Percentiles rank a stretch among this genome's conserved stretches.
phyloP scores from a whole-genome alignment of 1,140 invertebrate species.

The Wasmannia auropunctata region DNA sequence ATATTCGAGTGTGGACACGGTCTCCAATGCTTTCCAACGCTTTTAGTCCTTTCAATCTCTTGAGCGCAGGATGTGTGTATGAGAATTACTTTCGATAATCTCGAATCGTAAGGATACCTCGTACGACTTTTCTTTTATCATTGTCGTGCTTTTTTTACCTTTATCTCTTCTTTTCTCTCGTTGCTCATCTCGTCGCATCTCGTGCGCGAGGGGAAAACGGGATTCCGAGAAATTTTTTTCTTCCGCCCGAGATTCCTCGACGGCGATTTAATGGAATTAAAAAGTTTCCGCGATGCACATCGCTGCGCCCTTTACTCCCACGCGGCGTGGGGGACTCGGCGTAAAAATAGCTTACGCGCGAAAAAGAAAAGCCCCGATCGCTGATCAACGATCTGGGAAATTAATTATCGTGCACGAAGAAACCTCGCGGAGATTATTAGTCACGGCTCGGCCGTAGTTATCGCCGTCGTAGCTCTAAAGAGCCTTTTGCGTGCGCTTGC shows the following conservation, averaged over 20 bases:
- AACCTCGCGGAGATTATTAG: conserved; percentile 70
- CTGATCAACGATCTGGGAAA: conserved; percentile 72
- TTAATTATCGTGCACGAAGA: conserved; percentile 72
- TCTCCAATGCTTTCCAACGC: background rate
- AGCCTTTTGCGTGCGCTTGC: conserved; percentile 56
- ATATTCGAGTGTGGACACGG: conserved; percentile 1
- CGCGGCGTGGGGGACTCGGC: conserved; percentile 27
- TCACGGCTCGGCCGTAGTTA: conserved; percentile 67
- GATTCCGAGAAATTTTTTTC: conserved; percentile 45
- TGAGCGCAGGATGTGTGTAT: conserved; percentile 1
- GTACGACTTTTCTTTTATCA: conserved; percentile 31
- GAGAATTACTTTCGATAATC: conserved; percentile 52
- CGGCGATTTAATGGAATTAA: conserved; percentile 61
- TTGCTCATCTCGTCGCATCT: background rate
- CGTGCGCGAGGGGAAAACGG: conserved; percentile 10
- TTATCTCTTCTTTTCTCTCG: background rate
- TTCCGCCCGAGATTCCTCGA: conserved; percentile 39
- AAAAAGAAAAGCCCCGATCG: conserved; percentile 68
- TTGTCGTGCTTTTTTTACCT: background rate
- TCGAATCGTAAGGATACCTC: conserved; percentile 27
- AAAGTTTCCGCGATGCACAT: conserved; percentile 62
- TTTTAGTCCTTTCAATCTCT: conserved; percentile 27
- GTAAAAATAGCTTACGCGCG: conserved; percentile 55
- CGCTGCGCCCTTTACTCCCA: conserved; percentile 62
- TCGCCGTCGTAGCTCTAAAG: conserved; percentile 57